These are phyloP conservation scores for Eulimnadia texana DNA, from an alignment of 1,140 invertebrate species.

Conservation along the genomic window DNA sequence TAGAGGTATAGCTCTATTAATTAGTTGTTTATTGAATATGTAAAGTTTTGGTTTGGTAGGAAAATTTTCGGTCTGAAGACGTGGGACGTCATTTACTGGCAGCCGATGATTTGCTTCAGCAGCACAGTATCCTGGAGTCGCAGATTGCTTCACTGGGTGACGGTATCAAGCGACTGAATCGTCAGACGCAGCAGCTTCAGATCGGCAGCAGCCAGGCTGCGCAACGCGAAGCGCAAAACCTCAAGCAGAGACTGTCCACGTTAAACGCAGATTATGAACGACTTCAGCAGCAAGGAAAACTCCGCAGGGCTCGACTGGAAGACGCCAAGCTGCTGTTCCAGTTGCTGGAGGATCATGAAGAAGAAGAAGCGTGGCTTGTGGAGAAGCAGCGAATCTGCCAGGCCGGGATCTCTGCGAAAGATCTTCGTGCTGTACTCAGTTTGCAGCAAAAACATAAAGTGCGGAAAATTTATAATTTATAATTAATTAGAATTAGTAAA, in stretches of 20 bases:
- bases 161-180: constrained; percentile 55
- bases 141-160: constrained; percentile 71
- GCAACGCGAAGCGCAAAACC: constrained; percentile 43
- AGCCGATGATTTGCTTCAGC: constrained; percentile 85
- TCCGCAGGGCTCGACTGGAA: constrained; percentile 65
- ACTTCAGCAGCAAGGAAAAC: constrained; percentile 34
- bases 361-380: constrained; percentile 83
- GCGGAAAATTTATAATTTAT: constrained; percentile 2
- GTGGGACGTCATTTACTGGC: constrained; percentile 79
- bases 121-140: constrained; percentile 78
- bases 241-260: constrained; percentile 50
- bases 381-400: constrained; percentile 85
- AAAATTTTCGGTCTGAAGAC: constrained; percentile 70
- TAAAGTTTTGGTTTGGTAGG: constrained; percentile 28
- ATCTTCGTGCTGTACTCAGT: constrained; percentile 73
- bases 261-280: constrained; percentile 56
- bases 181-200: constrained; percentile 37
- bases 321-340: constrained; percentile 87
- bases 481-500: background rate
- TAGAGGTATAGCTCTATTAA: constrained; percentile 40
- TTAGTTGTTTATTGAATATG: background rate
- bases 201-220: constrained; percentile 31
- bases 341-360: constrained; percentile 84
- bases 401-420: constrained; percentile 80
- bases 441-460: constrained; percentile 90